Evolutionary conservation across 2,113 vertebrate genomes (phyloP), one percentile per base, ranked within the genome.

Genomic region (Poeciliopsis retropinna): DNA sequence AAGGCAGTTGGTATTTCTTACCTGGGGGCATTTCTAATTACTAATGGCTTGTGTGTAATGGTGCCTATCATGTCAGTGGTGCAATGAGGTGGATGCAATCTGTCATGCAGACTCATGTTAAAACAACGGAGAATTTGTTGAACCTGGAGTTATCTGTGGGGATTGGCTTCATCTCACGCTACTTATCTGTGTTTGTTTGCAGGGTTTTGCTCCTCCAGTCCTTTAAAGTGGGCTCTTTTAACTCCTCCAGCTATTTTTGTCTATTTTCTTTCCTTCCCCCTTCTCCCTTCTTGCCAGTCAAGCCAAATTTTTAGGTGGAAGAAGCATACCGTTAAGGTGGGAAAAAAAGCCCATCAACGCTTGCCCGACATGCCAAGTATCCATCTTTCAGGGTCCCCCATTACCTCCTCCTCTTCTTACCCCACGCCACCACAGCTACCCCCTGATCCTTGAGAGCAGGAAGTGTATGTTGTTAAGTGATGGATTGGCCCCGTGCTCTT

Each of bases 401-500:
- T 90, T 92, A 90, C 89, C 91, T 87, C 95, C 68, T 39, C 74
- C 64, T 60, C 57, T 37, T 60, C 19, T 9, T 29, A 90, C 92
- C 89, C 85, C 89, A 86, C 94, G 39, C 92, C 90, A 88, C 84
- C 90, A 89, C 69, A 31, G 12, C 85, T 80, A 74, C 85, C 75
- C 70, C 73, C 57, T 66, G 86, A 88, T 94, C 93, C 95, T 96
- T 96, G 93, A 95, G 96, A 96, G 96, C 95, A 97, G 96, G 95
- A 97, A 97, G 93, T 95, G 93, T 95, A 94, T 96, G 94, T 92
- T 96, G 93, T 94, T 95, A 95, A 95, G 93, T 95, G 95, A 96
- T 95, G 93, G 95, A 94, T 95, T 93, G 91, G 89, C 94, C 90
- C 85, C 85, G 91, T 94, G 92, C 93, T 94, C 85, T 93, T 89